Percentiles rank a stretch among this genome's conserved stretches.
Evolutionary conservation across 2,113 vertebrate genomes (phyloP).

Genomic region (Coptodon rendalli): DNA sequence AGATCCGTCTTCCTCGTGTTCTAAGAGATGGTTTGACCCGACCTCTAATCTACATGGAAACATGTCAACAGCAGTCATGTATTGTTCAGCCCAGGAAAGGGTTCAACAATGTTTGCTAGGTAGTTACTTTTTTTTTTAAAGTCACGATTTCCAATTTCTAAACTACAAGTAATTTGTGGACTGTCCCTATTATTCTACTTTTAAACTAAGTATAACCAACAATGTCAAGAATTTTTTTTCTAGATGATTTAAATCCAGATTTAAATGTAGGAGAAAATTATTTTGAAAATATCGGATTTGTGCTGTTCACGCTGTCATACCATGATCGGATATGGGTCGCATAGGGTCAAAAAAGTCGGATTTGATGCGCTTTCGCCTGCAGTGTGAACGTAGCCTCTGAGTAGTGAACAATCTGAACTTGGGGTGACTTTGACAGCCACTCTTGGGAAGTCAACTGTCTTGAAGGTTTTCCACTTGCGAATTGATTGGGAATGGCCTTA

Average conservation of each 20-base stretch:
- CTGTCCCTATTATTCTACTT: neutral
- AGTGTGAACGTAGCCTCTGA: neutral
- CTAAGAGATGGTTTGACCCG: neutral
- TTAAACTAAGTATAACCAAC: neutral
- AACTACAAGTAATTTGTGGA: neutral
- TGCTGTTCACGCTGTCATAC: accelerated
- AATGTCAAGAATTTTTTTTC: neutral
- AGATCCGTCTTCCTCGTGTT: neutral
- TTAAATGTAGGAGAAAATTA: too few relatives aligned
- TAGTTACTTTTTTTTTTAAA: neutral
- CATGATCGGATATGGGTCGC: neutral
- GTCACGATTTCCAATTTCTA: neutral
- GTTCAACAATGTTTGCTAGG: neutral
- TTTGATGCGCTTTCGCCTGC: neutral
- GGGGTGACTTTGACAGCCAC: accelerated
- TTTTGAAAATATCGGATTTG: neutral
- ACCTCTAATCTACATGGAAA: neutral
- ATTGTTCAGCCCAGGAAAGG: neutral
- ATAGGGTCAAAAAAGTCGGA: accelerated
- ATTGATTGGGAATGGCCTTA: neutral
- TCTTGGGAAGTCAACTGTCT: neutral
- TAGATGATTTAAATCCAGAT: neutral
- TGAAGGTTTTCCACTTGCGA: neutral
- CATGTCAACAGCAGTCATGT: neutral
- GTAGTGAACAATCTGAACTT: accelerated